Base-by-base conservation (phyloP, 2,888 invertebrate genomes). In the Morpho helenor region DNA sequence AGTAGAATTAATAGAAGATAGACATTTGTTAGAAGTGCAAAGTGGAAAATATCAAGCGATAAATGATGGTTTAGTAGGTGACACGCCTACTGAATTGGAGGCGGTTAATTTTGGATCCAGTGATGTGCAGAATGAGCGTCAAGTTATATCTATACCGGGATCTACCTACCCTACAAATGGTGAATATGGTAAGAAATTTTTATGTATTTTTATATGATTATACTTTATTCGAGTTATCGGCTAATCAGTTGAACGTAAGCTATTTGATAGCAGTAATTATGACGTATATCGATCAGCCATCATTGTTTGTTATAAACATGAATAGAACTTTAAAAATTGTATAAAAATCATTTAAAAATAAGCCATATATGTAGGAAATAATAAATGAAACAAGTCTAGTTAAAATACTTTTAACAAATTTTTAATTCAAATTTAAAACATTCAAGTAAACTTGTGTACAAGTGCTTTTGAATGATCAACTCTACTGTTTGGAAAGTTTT, bases 41-140 rank as follows among this genome's bases (percentile, higher is more conserved):
- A 87, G 79, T 76, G 91, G 91, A 49, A 89, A 83, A 59, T 91
- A 89, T 68, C 88, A 90, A 59, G 60, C 72, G 31, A 67, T 82
- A 3, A 79, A 80, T 57, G 87, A 86, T 71, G 81, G 73, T 2
- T 56, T 84, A 49, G 66, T 67, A 16, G 81, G 76, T n/a, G 82
- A 80, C 8, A 74, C 72, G 40, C 75, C 80, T 2, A 70, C 74
- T 2, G 70, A 80, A 52, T 69, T 83, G 54, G 79, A 82, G 47
- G 77, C 84, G 22, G 76, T 82, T 5, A 74, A 77, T 57, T 69
- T 82, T 8, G 72, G 71, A 59, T 63, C 73, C 22, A 73, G 74
- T 61, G 72, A 72, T 62, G 74, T 63, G 10, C 78, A 80, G 62
- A 89, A 82, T 66, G 82, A 83, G 65, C 84, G 69, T 53, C 90